Evolutionary conservation across 2,113 vertebrate genomes (phyloP), one percentile per base, ranked within the genome.

Genomic region (Lontra canadensis): DNA sequence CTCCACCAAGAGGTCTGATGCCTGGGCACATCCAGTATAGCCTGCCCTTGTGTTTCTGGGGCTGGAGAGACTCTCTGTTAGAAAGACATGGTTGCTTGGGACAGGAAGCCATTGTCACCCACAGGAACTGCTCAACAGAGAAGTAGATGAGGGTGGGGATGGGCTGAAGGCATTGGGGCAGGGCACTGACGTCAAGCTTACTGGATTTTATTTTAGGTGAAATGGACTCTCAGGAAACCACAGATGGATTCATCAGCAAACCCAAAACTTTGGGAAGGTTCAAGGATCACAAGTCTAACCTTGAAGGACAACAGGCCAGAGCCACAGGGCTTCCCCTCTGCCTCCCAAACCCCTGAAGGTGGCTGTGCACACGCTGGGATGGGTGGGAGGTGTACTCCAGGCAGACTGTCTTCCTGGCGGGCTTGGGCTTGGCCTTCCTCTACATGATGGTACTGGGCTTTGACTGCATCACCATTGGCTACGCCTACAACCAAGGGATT

Each of bases 381-480:
- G 98, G 99, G 49, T 99, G 99, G 99, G 99, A 97, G 94, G 98
- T 98, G 0, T 99, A 99, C 97, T 99, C 99, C 96, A 98, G 96
- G 81, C 99, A 99, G 97, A 98, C 98, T 0, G 98, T 99, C 79
- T 99, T 99, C 96, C 98, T 99, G 81, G 99, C 99, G 6, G 99
- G 99, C 96, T 98, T 99, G 99, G 99, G 99, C 42, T 97, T 99
- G 92, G 99, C 99, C 63, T 99, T 99, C 96, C 98, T 99, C 69
- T 99, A 99, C 98, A 99, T 98, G 82, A 99, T 98, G 0, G 99
- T 99, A 31, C 98, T 99, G 95, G 99, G 99, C 31, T 99, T 99
- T 21, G 98, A 99, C 98, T 99, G 99, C 98, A 99, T 99, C 97
- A 99, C 98, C 81, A 99, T 99, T 0, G 98, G 99, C 94, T 99